Evolutionary conservation across 1,140 invertebrate species (phyloP), one percentile per base, ranked within the genome.

Genomic region (Sitophilus oryzae): DNA sequence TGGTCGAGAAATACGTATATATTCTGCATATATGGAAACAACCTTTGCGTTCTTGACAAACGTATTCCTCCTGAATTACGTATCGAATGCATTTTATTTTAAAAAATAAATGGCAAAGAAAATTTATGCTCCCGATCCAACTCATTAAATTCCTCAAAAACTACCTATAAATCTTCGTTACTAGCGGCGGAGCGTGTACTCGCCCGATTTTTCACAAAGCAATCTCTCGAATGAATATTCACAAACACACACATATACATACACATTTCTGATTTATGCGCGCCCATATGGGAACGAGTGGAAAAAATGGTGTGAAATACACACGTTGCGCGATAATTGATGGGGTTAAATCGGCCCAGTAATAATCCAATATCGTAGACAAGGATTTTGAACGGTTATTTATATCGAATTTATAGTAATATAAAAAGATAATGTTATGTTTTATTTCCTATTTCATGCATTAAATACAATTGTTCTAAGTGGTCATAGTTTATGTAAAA

Each of bases 201-300:
- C 52, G 52, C 52, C 46, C 52, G 52, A 53, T 53, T 53, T 53
- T 53, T 53, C 52, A 53, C 52, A 53, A 53, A 53, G 52, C 52
- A 53, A 53, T 53, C 52, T 53, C 52, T 46, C 52, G 42, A 47
- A 53, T 53, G 52, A 53, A 51, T 51, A 51, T 53, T 41, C 51
- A 43, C 44, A 46, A 46, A 46, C 44, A 46, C 44, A n/a, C n/a
- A n/a, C n/a, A n/a, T n/a, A n/a, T n/a, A n/a, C n/a, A n/a, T n/a
- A n/a, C n/a, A 34, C 44, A 46, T 35, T 35, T 15, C 30, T 46
- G 44, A 46, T 46, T 46, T 46, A 46, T 46, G 21, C 19, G 23
- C 21, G 22, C 44, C 44, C 44, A 35, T 46, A 46, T 46, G 40
- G 40, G 40, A 42, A 19, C 14, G 40, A 42, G 16, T 19, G 20